Evolutionary conservation across 2,888 invertebrate species (phyloP).

Genomic region (Coenonympha glycerion): DNA sequence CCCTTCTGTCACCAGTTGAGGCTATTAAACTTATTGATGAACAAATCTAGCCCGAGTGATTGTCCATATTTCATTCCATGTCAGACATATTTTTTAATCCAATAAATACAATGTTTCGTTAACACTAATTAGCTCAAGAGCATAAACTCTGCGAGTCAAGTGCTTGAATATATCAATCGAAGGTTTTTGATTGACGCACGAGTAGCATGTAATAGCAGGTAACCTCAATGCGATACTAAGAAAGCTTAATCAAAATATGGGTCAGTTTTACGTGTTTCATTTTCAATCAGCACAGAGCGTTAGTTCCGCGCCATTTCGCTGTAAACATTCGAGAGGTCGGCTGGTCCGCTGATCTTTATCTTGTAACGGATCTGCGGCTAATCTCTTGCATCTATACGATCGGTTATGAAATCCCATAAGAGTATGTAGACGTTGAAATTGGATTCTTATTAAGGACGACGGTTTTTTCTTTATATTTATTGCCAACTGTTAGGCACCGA

Average conservation of each 20-base stretch:
- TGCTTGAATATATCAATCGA: not conserved
- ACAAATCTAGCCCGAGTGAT: too few species aligned
- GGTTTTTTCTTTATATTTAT: not conserved
- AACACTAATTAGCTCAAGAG: too few species aligned
- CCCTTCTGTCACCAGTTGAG: too few species aligned
- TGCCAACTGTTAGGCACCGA: too few species aligned
- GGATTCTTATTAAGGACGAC: constrained; percentile 5
- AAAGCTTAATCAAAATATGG: constrained; percentile 3
- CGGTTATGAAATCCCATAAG: constrained; percentile 21
- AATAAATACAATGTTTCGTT: too few species aligned
- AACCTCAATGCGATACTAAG: not conserved
- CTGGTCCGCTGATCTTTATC: constrained; percentile 23
- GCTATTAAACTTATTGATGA: too few species aligned
- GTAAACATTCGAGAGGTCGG: constrained; percentile 24
- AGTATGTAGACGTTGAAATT: constrained; percentile 12
- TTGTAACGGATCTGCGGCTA: constrained; percentile 24
- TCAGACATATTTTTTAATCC: too few species aligned
- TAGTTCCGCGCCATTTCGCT: constrained; percentile 25
- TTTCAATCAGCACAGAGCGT: not conserved
- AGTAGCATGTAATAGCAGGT: not conserved
- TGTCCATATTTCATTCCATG: too few species aligned
- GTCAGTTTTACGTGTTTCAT: not conserved
- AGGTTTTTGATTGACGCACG: not conserved
- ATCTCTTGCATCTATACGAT: constrained; percentile 24
- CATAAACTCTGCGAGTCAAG: too few species aligned